Conservation (phyloP, 2,888 invertebrate species). For the Tenthredo mesomela region DNA sequence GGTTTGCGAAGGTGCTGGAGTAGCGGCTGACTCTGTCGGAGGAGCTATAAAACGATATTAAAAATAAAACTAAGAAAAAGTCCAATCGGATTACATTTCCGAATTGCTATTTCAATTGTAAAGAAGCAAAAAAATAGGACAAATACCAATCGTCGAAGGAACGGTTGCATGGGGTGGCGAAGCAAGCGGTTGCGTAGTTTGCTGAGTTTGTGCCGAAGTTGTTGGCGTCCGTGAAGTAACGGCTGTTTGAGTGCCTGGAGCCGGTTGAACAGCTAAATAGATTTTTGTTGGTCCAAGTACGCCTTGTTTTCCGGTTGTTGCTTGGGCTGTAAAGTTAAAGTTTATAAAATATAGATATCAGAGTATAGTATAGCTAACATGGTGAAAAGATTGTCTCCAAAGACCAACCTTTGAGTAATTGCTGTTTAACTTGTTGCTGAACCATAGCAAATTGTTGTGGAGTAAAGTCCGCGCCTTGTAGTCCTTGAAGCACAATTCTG, state of each 20-base stretch:
- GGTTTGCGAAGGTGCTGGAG: slow-evolving; percentile 58
- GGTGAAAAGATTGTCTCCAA: not conserved
- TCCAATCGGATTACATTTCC: not conserved
- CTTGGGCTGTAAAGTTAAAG: slow-evolving; percentile 84
- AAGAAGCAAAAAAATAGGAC: slow-evolving; percentile 20
- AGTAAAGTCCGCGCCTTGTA: slow-evolving; percentile 91
- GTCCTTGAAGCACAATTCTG: slow-evolving; percentile 91
- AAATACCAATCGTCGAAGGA: slow-evolving; percentile 59
- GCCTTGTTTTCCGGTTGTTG: slow-evolving; percentile 91
- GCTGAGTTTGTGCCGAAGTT: slow-evolving; percentile 58
- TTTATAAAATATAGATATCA: slow-evolving; percentile 17
- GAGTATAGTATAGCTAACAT: too few species aligned
- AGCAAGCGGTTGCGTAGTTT: slow-evolving; percentile 49
- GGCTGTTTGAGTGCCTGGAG: slow-evolving; percentile 66
- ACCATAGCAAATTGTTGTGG: slow-evolving; percentile 90
- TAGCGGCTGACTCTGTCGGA: slow-evolving; percentile 61
- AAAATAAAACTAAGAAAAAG: not conserved
- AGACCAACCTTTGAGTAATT: slow-evolving; percentile 87
- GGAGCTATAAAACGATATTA: slow-evolving; percentile 19
- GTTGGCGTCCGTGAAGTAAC: slow-evolving; percentile 55
- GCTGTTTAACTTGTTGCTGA: slow-evolving; percentile 94
- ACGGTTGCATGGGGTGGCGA: slow-evolving; percentile 57
- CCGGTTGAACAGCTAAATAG: slow-evolving; percentile 92
- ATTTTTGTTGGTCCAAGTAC: slow-evolving; percentile 92
- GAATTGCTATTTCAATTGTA: not conserved